Percentiles rank a stretch among this genome's conserved stretches.
Conservation (phyloP, 2,888 invertebrate genomes). For the Erebia palarica region DNA sequence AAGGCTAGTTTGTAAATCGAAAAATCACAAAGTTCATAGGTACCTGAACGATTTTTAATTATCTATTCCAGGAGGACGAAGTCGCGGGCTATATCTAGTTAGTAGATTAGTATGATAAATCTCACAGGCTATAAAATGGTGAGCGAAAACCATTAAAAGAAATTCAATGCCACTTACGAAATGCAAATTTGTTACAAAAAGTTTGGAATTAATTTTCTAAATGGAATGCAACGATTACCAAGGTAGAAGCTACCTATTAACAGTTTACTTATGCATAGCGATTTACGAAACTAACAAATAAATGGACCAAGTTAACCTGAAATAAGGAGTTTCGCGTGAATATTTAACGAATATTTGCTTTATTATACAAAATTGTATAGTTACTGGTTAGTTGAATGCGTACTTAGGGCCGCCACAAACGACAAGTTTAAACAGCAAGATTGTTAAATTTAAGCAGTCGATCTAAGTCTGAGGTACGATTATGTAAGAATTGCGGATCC, state of each 20-base stretch:
- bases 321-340: slow-evolving; percentile 31
- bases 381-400: neutral
- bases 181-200: slow-evolving; percentile 9
- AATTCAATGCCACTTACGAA: slow-evolving; percentile 4
- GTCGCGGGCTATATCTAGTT: too few species aligned
- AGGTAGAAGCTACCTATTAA: slow-evolving; percentile 14
- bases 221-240: slow-evolving; percentile 19
- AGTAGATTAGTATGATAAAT: neutral
- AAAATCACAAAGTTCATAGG: too few species aligned
- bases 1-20: too few species aligned
- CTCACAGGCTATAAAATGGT: neutral
- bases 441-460: too few species aligned
- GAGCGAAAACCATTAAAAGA: neutral
- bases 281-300: slow-evolving; percentile 36
- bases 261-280: slow-evolving; percentile 12
- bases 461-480: too few species aligned
- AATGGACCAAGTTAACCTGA: slow-evolving; percentile 30
- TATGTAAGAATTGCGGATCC: too few species aligned
- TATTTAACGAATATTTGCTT: slow-evolving; percentile 34
- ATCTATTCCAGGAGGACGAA: too few species aligned
- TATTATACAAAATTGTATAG: neutral
- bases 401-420: too few species aligned
- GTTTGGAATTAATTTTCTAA: slow-evolving; percentile 8
- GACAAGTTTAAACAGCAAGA: too few species aligned
- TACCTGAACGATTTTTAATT: too few species aligned